Base-by-base conservation (phyloP, 2,113 vertebrate genomes). In the Oriolus oriolus region DNA sequence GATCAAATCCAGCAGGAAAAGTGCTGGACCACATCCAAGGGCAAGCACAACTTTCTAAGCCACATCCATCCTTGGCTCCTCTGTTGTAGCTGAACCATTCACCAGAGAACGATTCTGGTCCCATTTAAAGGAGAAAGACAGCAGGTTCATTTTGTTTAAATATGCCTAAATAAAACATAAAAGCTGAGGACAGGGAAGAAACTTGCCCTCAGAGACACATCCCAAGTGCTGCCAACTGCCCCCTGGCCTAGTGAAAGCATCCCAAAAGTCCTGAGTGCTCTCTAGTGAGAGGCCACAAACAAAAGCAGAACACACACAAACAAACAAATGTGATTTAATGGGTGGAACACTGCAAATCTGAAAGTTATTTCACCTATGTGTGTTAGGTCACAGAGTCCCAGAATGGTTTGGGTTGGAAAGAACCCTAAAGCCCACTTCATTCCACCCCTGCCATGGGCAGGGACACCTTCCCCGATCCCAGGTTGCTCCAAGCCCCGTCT, bases 381-480 rank as follows among this genome's bases (percentile, higher is more conserved):
- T 17, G 21, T 49, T 31, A 30, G 24, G 42, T 63, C 35, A 56
- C 3, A 42, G 41, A 28, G 42, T 20, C 26, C 35, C 47, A 69
- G 31, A 35, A 13, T 49, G 79, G 31, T 42, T 11, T 35, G 71
- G 31, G 54, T 9, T 42, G 63, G 41, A 49, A 68, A 15, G 27
- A 21, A 23, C 31, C 15, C 42, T 11, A 42, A 76, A 69, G 0
- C 1, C 1, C 60, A 59, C 24, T 23, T 8, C 2, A 6, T 18
- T 35, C 9, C 45, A 1, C 4, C 23, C 28, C 41, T 71, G 16
- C 65, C 56, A 60, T 3, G 39, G 50, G 28, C 45, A 66, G 69
- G 45, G 60, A 39, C 61, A 47, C 6, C 7, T 35, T 15, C 21
- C 70, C 41, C 41, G 6, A 1, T 1, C 8, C 47, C 63, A 83